Evolutionary conservation across 2,888 invertebrate species (phyloP), one percentile per base, ranked within the genome.

Genomic region (Netelia virgata): DNA sequence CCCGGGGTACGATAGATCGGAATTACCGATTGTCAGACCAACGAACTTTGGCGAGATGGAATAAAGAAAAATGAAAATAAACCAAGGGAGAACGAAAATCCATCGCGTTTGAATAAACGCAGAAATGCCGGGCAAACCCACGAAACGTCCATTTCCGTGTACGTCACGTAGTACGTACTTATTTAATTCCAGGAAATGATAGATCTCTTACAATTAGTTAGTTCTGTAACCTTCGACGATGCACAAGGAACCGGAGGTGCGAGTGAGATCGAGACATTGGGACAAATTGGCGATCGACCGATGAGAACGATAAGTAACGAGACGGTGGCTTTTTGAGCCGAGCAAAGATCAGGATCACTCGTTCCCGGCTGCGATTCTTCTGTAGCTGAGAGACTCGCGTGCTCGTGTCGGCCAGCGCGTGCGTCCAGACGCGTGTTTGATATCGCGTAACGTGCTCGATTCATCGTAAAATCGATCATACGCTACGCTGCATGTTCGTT

Each of bases 381-480:
- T 16, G 18, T 16, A 50, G 50, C 10, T 41, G 57, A 36, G 41
- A 77, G n/a, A 57, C 16, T 61, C 20, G 20, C 20, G 16, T 10
- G 53, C 20, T 55, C 68, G 18, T 61, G 5, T 63, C 5, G 47
- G 61, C n/a, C 50, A 14, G 11, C 20, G 59, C n/a, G 59, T 64
- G 55, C 14, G 20, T 66, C 69, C 64, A 79, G n/a, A n/a, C n/a
- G n/a, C n/a, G n/a, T n/a, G n/a, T n/a, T n/a, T n/a, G n/a, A n/a
- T n/a, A n/a, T n/a, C n/a, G n/a, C n/a, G n/a, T n/a, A n/a, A n/a
- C n/a, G n/a, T n/a, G n/a, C n/a, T n/a, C n/a, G n/a, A n/a, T n/a
- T n/a, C n/a, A n/a, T n/a, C n/a, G n/a, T n/a, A n/a, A n/a, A 83
- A 83, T 83, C 83, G 78, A 83, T 79, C 41, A 41, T 41, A 36